Conservation (phyloP, 1,140 invertebrate genomes). For the Papilio glaucus region DNA sequence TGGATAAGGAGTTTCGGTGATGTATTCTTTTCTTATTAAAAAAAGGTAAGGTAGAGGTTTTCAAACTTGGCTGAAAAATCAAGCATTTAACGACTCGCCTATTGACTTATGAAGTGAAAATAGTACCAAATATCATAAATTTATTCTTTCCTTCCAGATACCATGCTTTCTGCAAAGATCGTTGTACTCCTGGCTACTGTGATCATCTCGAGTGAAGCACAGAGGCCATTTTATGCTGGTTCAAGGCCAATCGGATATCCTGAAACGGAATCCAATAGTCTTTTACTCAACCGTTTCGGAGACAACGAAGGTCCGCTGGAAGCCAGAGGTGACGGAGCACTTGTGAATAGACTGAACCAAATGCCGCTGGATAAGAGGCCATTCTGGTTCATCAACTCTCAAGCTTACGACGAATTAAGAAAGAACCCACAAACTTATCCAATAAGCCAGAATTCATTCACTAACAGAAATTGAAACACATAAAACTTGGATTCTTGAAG, state of each 20-base stretch:
- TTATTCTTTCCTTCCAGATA: constrained; percentile 57
- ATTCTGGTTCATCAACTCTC: constrained; percentile 85
- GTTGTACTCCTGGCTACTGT: constrained; percentile 46
- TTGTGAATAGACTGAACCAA: constrained; percentile 79
- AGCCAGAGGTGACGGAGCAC: constrained; percentile 75
- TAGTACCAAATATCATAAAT: not conserved
- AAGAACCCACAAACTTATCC: constrained; percentile 65
- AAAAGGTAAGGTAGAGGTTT: no score
- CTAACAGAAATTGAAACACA: constrained; percentile 36
- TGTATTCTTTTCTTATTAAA: no score
- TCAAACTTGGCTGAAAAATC: not conserved
- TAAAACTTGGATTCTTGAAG: not conserved
- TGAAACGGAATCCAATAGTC: constrained; percentile 40
- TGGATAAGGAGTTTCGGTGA: not conserved
- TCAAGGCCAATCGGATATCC: constrained; percentile 65
- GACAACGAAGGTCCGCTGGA: constrained; percentile 72
- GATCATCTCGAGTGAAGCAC: constrained; percentile 50
- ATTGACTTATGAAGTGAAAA: not conserved
- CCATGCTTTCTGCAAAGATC: constrained; percentile 57
- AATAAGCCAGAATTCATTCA: constrained; percentile 55
- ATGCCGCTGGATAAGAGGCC: constrained; percentile 84
- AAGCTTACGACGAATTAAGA: constrained; percentile 76
- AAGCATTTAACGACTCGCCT: not conserved
- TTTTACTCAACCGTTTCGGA: constrained; percentile 63
- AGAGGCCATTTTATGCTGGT: constrained; percentile 73